These are phyloP conservation scores for Rousettus madagascariensis DNA, from an alignment of 2,797 vertebrate species.

Conservation along the genomic window DNA sequence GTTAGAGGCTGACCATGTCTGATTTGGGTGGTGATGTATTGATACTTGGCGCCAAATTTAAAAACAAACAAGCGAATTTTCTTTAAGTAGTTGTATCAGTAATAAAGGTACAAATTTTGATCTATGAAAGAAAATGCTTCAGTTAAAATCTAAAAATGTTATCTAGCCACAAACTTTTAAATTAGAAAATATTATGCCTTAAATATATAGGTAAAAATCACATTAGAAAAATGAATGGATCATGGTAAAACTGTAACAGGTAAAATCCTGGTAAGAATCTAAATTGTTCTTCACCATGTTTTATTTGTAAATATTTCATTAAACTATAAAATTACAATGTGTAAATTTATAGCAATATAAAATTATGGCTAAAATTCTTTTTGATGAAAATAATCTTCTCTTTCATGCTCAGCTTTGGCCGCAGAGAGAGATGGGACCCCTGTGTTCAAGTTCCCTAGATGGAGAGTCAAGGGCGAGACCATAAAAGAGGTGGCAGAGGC, in stretches of 20 bases:
- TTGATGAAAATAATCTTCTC: neutral
- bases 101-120: neutral
- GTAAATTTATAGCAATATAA: neutral
- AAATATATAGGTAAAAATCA: neutral
- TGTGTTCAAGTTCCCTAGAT: constrained; percentile 92
- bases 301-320: neutral
- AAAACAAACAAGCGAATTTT: neutral
- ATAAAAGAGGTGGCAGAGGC: constrained; percentile 88
- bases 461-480: constrained; percentile 91
- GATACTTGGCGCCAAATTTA: neutral
- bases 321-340: neutral
- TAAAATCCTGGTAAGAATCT: neutral
- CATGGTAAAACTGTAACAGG: neutral
- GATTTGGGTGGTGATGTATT: neutral
- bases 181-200: neutral
- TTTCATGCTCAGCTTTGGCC: constrained; percentile 85
- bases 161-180: neutral
- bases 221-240: neutral
- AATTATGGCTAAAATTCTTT: neutral
- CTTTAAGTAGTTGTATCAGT: neutral
- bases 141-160: constrained; percentile 20
- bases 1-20: neutral
- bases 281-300: neutral
- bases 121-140: neutral
- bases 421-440: constrained; percentile 92